Base-by-base conservation (phyloP, 2,113 vertebrate genomes). In the Riparia riparia region DNA sequence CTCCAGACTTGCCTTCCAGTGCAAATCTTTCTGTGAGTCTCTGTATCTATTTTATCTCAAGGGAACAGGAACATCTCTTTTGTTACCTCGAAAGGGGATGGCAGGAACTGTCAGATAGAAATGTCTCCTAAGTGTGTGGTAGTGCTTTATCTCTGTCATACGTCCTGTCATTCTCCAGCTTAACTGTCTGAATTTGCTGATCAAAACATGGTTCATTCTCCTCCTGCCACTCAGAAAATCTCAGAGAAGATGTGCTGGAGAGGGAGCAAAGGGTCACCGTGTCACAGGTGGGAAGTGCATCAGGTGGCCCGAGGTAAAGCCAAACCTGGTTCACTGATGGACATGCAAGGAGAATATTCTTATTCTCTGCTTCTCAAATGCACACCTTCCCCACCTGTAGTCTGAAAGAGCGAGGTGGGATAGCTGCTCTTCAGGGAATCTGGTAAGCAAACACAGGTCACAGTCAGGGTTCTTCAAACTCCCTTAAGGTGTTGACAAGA, bases 111-210 rank as follows among this genome's bases (percentile, higher is more conserved):
- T 71, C 68, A 79, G 65, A 50, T 8, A 70, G 51, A 76, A 83
- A 64, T 32, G 10, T 42, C 63, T 88, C 26, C 29, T 70, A 47
- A 60, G 56, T 9, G 7, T 14, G 18, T 31, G 64, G 61, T 42
- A 42, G 50, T 89, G 61, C 56, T 86, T 82, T 85, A 44, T 96
- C 24, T 82, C 49, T 74, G 29, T 63, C 42, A 21, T 8, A 3
- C 4, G 1, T n/a, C 60, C 39, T 63, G 14, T 51, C 18, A n/a
- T 85, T 89, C 65, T 88, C 73, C 44, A 60, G 28, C 66, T 82
- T 21, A 71, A 69, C 31, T 58, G 37, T 85, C 60, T 91, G 57
- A 70, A 78, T 95, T 91, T 94, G 81, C 73, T 95, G 66, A 73
- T 53, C 17, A 44, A 69, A 84, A 63, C 66, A 31, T 21, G 39